Conservation (phyloP, 2,113 vertebrate genomes). For the Spea multiplicata region DNA sequence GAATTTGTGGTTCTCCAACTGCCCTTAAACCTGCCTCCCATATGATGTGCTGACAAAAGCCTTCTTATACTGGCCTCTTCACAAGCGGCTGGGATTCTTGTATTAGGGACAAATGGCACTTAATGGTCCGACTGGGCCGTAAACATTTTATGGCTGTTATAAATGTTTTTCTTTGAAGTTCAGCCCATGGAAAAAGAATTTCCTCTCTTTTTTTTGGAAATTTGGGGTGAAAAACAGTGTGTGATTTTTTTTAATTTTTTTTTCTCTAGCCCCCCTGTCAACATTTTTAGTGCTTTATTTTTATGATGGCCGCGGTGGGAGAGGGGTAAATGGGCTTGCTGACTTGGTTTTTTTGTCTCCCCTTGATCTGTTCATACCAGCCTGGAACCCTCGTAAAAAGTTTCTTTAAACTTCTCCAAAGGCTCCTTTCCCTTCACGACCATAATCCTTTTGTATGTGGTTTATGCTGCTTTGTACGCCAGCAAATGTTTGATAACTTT, state of each 20-base stretch:
- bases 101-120: constrained; percentile 53
- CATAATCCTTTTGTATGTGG: constrained; percentile 40
- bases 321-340: constrained; percentile 33
- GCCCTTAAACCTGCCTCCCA: constrained; percentile 25
- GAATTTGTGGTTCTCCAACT: constrained; percentile 26
- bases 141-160: constrained; percentile 70
- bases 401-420: constrained; percentile 44
- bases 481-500: constrained; percentile 43
- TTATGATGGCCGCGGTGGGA: constrained; percentile 45
- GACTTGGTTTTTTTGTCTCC: constrained; percentile 20
- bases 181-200: constrained; percentile 61
- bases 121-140: constrained; percentile 62
- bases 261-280: constrained; percentile 5
- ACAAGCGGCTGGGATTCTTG: constrained; percentile 33
- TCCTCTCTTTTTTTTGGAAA: constrained; percentile 69
- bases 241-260: constrained; percentile 7
- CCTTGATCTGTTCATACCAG: constrained; percentile 46
- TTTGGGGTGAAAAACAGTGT: constrained; percentile 64
- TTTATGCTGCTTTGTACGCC: constrained; percentile 20
- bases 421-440: constrained; percentile 33
- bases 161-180: constrained; percentile 70
- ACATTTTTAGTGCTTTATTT: constrained; percentile 43
- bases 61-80: constrained; percentile 33
- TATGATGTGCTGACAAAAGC: constrained; percentile 38
- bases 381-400: constrained; percentile 40